Conservation (phyloP, 2,113 vertebrate species). For the Mirza zaza region DNA sequence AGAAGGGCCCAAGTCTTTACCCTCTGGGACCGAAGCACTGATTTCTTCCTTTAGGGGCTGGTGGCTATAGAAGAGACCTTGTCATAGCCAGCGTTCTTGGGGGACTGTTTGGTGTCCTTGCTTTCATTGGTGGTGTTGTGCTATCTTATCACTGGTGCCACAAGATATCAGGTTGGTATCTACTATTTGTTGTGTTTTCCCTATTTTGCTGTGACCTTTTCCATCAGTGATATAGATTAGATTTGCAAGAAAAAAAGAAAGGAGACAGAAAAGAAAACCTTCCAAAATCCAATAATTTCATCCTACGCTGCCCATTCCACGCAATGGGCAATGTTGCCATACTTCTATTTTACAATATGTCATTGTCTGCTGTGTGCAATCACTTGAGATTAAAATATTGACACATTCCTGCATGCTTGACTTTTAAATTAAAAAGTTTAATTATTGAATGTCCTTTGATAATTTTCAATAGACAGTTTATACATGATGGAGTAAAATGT, state of each 20-base stretch:
- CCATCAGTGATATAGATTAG: neutral
- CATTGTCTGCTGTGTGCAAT: neutral
- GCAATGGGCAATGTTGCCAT: neutral
- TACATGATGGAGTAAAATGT: neutral
- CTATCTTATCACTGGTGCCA: neutral
- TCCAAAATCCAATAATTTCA: neutral
- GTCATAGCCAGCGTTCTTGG: neutral
- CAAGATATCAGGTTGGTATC: neutral
- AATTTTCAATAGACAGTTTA: neutral
- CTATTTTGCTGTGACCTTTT: neutral
- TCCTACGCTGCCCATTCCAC: neutral
- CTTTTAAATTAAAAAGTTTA: slow-evolving; percentile 22
- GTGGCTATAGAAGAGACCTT: neutral
- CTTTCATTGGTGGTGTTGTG: neutral
- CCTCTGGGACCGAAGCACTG: neutral
- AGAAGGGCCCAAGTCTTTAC: neutral
- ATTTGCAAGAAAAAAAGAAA: neutral
- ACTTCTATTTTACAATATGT: neutral
- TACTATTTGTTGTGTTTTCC: neutral
- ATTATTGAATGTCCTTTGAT: neutral
- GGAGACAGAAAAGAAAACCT: neutral
- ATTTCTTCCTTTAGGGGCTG: neutral
- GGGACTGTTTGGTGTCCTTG: neutral
- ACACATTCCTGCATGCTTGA: neutral
- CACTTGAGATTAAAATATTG: neutral